These are phyloP conservation scores for Pecten maximus DNA, from an alignment of 2,888 invertebrate genomes.

Conservation along the genomic window DNA sequence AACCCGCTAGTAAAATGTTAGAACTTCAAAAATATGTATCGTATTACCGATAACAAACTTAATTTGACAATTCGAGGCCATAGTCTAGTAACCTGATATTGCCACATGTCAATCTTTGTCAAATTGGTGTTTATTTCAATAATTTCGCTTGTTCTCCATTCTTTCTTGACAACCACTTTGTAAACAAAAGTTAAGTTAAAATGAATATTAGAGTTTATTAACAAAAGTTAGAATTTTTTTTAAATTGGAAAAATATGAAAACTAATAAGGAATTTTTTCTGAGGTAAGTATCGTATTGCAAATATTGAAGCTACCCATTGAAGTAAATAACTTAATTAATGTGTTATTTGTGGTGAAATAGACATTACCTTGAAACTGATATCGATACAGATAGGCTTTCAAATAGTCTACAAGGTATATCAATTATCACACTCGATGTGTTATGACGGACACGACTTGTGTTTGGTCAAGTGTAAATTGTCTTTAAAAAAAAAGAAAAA, in stretches of 20 bases:
- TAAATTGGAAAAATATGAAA: not conserved
- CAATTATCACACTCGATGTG: not conserved
- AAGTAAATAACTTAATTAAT: not conserved
- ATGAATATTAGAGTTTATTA: not conserved
- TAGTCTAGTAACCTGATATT: not conserved
- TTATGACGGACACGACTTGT: not conserved
- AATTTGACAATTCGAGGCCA: constrained; percentile 20
- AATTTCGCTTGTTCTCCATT: not conserved
- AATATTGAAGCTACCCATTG: not conserved
- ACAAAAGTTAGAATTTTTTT: not conserved
- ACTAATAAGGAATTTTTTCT: not conserved
- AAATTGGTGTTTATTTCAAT: not conserved
- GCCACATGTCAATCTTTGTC: not conserved
- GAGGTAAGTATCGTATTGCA: not conserved
- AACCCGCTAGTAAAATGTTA: not conserved
- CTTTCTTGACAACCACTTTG: not conserved
- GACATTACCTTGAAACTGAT: not conserved
- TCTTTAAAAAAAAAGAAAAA: not conserved
- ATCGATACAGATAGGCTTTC: not conserved
- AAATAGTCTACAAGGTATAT: not conserved
- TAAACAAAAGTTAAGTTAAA: not conserved
- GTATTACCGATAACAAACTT: not conserved
- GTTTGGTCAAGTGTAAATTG: not conserved
- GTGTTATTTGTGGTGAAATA: not conserved
- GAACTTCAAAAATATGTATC: not conserved